Conservation (phyloP, 2,797 vertebrate species). For the Poeciliopsis presidionis region DNA sequence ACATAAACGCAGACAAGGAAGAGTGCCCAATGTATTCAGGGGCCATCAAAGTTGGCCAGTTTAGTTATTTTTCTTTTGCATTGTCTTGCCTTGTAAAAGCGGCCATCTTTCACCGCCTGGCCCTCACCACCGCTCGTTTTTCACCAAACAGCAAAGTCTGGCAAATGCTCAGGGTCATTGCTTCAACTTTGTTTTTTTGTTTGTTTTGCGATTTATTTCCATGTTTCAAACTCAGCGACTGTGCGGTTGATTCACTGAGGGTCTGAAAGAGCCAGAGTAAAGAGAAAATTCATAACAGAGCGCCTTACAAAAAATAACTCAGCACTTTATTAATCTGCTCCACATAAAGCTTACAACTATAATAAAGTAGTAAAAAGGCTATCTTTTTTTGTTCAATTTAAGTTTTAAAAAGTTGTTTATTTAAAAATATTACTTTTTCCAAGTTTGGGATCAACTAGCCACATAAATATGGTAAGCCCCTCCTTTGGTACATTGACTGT, state of each 20-base stretch:
- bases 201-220: constrained; percentile 62
- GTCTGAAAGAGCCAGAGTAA: background rate
- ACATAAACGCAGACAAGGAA: constrained; percentile 56
- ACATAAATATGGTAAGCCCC: background rate
- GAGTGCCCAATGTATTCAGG: constrained; percentile 82
- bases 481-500: background rate
- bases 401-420: background rate
- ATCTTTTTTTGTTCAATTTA: background rate
- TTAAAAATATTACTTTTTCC: background rate
- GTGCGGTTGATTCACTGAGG: constrained; percentile 83
- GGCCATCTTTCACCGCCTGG: constrained; percentile 93
- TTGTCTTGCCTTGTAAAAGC: constrained; percentile 98
- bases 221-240: constrained; percentile 77
- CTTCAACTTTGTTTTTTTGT: constrained; percentile 63
- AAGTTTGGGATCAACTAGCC: background rate
- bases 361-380: background rate
- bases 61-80: constrained; percentile 99
- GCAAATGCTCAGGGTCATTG: constrained; percentile 72
- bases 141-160: constrained; percentile 68
- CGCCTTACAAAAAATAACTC: background rate
- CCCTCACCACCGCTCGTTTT: constrained; percentile 82
- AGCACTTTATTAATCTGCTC: background rate
- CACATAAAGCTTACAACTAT: background rate
- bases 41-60: constrained; percentile 96
- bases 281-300: background rate